These are phyloP conservation scores for Todiramphus chloris DNA, from an alignment of 2,113 vertebrate species.

Conservation along the genomic window DNA sequence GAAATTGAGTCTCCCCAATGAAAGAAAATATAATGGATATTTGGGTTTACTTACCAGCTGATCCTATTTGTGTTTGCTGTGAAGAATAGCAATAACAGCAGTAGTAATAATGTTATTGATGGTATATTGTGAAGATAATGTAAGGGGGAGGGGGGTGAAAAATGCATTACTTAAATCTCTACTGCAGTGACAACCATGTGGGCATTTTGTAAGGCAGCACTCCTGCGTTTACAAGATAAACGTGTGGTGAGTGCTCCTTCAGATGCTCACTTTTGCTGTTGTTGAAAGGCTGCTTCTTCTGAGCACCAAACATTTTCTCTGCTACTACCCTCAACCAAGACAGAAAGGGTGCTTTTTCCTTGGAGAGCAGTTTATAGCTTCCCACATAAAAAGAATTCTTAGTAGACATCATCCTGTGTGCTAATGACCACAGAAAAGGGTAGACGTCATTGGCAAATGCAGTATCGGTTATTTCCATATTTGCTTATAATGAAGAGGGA, in stretches of 20 bases:
- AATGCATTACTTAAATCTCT: neutral
- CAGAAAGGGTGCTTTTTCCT: neutral
- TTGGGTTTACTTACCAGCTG: neutral
- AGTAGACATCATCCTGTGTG: neutral
- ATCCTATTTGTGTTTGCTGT: neutral
- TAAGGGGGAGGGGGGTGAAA: fast-evolving
- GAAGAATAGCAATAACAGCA: neutral
- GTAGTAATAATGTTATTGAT: neutral
- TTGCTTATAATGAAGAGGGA: neutral
- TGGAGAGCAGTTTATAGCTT: neutral
- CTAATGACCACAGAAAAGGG: neutral
- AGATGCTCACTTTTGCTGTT: neutral
- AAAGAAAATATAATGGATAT: neutral
- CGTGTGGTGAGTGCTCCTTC: neutral
- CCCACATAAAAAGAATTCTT: conserved; percentile 23
- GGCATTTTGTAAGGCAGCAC: neutral
- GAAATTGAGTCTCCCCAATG: neutral
- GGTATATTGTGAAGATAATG: neutral
- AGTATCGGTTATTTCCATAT: neutral
- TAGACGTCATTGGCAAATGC: neutral
- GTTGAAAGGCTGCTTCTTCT: neutral
- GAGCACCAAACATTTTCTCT: neutral
- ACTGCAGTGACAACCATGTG: neutral
- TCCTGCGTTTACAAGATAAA: neutral
- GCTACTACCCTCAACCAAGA: neutral